Base-by-base conservation (phyloP, 2,797 vertebrate species). In the Epinephelus malabaricus region DNA sequence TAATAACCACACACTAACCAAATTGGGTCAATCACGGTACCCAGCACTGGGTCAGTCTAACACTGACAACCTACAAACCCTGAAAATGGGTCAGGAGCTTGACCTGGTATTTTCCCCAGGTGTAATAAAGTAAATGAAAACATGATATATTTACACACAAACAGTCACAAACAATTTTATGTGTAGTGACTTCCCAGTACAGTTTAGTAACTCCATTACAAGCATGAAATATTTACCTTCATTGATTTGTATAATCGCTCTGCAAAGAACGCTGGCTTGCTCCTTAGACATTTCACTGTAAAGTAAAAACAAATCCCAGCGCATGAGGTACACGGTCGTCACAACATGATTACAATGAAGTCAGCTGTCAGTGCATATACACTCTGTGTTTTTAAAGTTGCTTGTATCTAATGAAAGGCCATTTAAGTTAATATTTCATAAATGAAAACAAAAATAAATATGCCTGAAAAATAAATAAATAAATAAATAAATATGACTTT, bases 221-320 rank as follows among this genome's bases (percentile, higher is more conserved):
- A 21, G 13, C 43, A 73, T 49, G 12, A 73, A 58, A 73, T 58
- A 75, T 86, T 96, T 95, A 99, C 98, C 97, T 99, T 99, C 98
- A 99, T 99, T 56, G 98, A 99, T 93, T 96, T 98, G 91, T 98
- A 97, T 64, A 99, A 86, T 46, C 96, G 95, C 85, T 99, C 98
- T 21, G 98, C 98, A 91, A 99, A 99, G 93, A 97, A 99, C 0
- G 94, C 96, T 0, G 94, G 90, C 81, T 94, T 98, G 87, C 84
- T 97, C 88, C 89, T 95, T 10, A 97, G 1, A 86, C 97, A 97
- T 81, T 97, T 98, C 47, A 99, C 98, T 99, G 95, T 4, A 83
- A 88, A 77, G 73, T 4, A 84, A 67, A 88, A 69, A 77, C 34
- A 77, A 78, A 80, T 45, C 6, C 18, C 17, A 21, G 11, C 1